Evolutionary conservation across 2,888 invertebrate genomes (phyloP), one percentile per base, ranked within the genome.

Genomic region (Andrena praecox): DNA sequence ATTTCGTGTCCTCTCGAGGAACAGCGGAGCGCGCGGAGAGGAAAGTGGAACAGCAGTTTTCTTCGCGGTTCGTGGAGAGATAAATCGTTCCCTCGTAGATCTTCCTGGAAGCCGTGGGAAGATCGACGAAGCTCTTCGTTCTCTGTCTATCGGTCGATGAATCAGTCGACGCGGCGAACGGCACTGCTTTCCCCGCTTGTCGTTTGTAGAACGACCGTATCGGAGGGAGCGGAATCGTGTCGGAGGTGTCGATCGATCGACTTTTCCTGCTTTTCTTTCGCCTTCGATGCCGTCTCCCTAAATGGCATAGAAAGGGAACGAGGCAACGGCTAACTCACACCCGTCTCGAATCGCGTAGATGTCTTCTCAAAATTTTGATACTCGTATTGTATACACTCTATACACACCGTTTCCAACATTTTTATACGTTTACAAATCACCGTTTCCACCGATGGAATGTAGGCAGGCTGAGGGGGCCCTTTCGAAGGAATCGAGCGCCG

Each of bases 361-460:
- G 80, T 82, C 76, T 89, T 85, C 85, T 87, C 87, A 75, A 88
- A 89, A 88, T 89, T 87, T 87, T 89, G 82, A 89, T 88, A 89
- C 77, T 83, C 85, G 60, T 88, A 82, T 87, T 82, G 71, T 88
- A 86, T 76, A 84, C 68, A 74, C 69, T 56, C 77, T 84, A 52
- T 84, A 82, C 68, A 77, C 80, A 67, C 73, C 73, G 80, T 74
- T 42, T 64, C 77, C 78, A 73, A 79, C 72, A 76, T 87, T 88
- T 86, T 74, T 88, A 87, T 86, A 80, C 79, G 79, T 86, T 88
- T 86, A 85, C 82, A 79, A 80, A 62, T 62, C 27, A 64, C 69
- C 31, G 20, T 62, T 82, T 85, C 76, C 71, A 68, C 80, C 66
- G 63, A 42, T 16, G 60, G 48, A 70, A 20, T 7, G 3, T 31